Percentiles rank a stretch among this genome's conserved stretches.
These are phyloP conservation scores for Contarinia nasturtii DNA, from an alignment of 1,140 invertebrate species.

Conservation along the genomic window DNA sequence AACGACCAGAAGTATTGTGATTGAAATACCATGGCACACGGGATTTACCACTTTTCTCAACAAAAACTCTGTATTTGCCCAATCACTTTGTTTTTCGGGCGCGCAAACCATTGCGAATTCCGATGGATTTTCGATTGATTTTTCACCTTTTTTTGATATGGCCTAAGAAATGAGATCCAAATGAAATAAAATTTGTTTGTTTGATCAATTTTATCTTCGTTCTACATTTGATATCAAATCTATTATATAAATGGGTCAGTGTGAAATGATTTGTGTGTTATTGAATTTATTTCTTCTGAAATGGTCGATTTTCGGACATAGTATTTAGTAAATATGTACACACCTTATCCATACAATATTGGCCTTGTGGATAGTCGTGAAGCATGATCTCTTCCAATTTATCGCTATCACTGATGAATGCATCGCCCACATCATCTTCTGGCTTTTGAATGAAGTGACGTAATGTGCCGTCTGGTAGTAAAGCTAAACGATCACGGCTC, in stretches of 20 bases:
- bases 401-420: conserved; percentile 13
- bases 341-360: conserved; percentile 64
- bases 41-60: conserved; percentile 56
- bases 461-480: conserved; percentile 46
- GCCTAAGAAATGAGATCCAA: conserved; percentile 7
- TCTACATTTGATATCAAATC: too few relatives aligned
- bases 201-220: too few relatives aligned
- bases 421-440: conserved; percentile 25
- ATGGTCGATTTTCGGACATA: too few relatives aligned
- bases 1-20: conserved; percentile 47
- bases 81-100: conserved; percentile 41
- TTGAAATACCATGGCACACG: conserved; percentile 47
- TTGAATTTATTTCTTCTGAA: too few relatives aligned
- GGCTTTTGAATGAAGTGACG: conserved; percentile 39
- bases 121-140: conserved; percentile 21
- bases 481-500: conserved; percentile 35
- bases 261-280: too few relatives aligned
- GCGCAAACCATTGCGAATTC: conserved; percentile 55
- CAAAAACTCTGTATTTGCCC: conserved; percentile 49
- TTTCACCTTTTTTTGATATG: conserved; percentile 9
- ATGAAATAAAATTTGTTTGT: neutral
- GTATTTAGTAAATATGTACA: neutral
- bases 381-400: conserved; percentile 24
- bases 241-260: too few relatives aligned
- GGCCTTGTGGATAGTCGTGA: conserved; percentile 48